Evolutionary conservation across 2,113 vertebrate genomes (phyloP).

Genomic region (Maccullochella peelii): DNA sequence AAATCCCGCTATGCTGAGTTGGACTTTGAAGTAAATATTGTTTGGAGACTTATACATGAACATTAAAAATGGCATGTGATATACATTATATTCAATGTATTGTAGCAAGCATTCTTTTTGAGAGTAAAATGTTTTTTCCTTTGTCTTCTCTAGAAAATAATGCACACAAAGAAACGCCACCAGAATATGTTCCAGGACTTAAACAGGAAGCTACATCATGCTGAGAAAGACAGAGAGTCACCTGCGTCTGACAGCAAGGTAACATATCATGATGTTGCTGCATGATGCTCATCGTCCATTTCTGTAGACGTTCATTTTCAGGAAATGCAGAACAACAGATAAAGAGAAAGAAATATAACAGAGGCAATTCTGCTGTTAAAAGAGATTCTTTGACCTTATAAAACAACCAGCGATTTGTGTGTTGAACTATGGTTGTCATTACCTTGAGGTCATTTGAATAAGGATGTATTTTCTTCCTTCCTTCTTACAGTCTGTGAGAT

Average conservation of each 20-base stretch:
- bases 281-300: constrained; percentile 25
- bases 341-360: neutral
- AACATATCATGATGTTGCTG: constrained; percentile 45
- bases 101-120: neutral
- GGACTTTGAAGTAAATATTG: constrained; percentile 95
- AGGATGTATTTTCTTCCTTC: constrained; percentile 77
- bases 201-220: constrained; percentile 95
- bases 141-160: constrained; percentile 91
- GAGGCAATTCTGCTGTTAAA: constrained; percentile 36
- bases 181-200: constrained; percentile 99
- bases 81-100: neutral
- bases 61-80: neutral
- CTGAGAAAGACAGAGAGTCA: constrained; percentile 94
- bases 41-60: neutral
- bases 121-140: neutral
- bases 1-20: constrained; percentile 98
- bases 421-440: constrained; percentile 55
- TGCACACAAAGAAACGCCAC: constrained; percentile 99
- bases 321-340: neutral
- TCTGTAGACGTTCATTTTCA: constrained; percentile 24
- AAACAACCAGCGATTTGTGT: constrained; percentile 46
- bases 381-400: constrained; percentile 21
- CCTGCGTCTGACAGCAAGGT: constrained; percentile 96
- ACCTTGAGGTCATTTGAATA: constrained; percentile 66
- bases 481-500: constrained; percentile 85